These are phyloP conservation scores for Aphidoletes aphidimyza DNA, from an alignment of 2,888 invertebrate species.

Conservation along the genomic window DNA sequence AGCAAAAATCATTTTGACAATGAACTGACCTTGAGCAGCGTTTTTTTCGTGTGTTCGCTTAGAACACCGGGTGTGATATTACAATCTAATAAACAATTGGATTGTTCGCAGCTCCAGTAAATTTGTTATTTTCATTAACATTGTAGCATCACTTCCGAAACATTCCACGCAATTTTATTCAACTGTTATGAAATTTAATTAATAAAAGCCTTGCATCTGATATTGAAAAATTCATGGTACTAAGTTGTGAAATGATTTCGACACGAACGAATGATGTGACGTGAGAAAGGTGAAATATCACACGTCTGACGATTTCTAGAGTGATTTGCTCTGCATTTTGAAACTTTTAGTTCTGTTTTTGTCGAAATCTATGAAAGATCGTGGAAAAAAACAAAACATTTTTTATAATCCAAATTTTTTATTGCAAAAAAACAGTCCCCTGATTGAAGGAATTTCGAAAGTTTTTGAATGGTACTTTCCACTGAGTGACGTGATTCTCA, in stretches of 20 bases:
- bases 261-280: background rate
- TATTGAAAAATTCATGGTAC: too few relatives aligned
- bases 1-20: slow-evolving; percentile 32
- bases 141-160: background rate
- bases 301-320: too few relatives aligned
- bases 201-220: background rate
- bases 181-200: background rate
- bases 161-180: background rate
- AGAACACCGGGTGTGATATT: background rate
- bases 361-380: too few relatives aligned
- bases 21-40: slow-evolving; percentile 35
- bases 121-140: background rate
- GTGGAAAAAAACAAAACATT: too few relatives aligned
- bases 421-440: too few relatives aligned
- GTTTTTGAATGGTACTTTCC: too few relatives aligned
- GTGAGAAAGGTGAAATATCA: slow-evolving; percentile 13
- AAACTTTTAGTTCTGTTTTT: too few relatives aligned
- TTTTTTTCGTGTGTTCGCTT: background rate
- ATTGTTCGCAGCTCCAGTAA: background rate
- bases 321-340: too few relatives aligned
- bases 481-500: background rate
- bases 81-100: background rate
- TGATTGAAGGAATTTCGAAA: too few relatives aligned
- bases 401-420: too few relatives aligned
- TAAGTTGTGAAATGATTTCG: background rate